Base-by-base conservation (phyloP, 2,888 invertebrate genomes). In the Dicyrtomina minuta region DNA sequence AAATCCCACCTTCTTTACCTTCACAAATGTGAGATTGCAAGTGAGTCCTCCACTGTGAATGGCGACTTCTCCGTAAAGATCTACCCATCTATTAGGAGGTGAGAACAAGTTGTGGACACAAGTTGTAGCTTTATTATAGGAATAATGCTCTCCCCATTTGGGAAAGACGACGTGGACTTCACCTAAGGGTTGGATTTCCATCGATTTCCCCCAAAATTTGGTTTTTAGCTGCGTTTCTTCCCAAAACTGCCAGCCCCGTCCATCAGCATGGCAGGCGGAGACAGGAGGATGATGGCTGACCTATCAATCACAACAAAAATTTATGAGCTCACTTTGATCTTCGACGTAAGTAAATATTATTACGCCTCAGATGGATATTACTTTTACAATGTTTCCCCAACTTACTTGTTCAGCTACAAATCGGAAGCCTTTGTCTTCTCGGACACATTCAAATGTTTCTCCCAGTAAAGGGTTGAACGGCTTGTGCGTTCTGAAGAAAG, bases 131-230 rank as follows among this genome's bases (percentile, higher is more conserved):
- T 91, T 91, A 81, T 90, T 90, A 89, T 90, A 91, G 66, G 85
- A 85, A 80, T 90, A 91, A 77, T 87, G 85, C 79, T 90, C 90
- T 13, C 88, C 87, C 55, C 87, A 87, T 77, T 86, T 85, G 41
- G 84, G 82, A 66, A 88, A 82, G 27, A 77, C 69, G 44, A 78
- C 72, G 53, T 78, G 78, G 67, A 73, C 74, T 68, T 77, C 75
- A 46, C 89, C 92, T 24, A 89, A 84, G 0, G 92, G 92, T 81
- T 91, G 91, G 81, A 92, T 90, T 84, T 92, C 92, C 90, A 92
- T 91, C 68, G 91, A 91, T 83, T 92, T 92, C 72, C 92, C 92
- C 92, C 92, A 92, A 84, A 92, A 92, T 83, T 91, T 92, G 70
- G 91, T 92, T 83, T 91, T 91, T 79, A 91, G 89, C 76, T 91